Conservation (phyloP, 2,797 vertebrate genomes). For the Sebastes matsubarae region DNA sequence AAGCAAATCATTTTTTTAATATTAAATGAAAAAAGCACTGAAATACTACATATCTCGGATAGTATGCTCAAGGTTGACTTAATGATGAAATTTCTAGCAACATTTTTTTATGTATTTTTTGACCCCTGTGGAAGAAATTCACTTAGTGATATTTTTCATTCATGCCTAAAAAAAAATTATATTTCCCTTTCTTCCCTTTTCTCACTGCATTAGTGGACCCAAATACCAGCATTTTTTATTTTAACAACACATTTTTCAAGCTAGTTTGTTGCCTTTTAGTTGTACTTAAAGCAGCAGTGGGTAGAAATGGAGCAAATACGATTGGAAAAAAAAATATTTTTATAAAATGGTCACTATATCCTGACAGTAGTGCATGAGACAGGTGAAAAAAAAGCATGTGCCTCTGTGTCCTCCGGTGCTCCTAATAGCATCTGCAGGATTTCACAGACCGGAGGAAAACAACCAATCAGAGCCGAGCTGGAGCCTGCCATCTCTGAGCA, state of each 20-base stretch:
- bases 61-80: neutral
- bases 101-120: neutral
- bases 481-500: no score
- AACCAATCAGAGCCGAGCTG: no score
- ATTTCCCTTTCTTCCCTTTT: neutral
- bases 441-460: no score
- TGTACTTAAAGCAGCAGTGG: neutral
- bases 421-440: no score
- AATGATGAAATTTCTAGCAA: constrained; percentile 46
- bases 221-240: neutral
- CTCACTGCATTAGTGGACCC: neutral
- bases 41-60: constrained; percentile 7
- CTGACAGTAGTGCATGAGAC: no score
- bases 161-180: neutral
- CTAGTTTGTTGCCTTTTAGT: neutral
- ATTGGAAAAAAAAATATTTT: no score
- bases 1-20: neutral
- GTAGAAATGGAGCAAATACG: no score
- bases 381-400: no score
- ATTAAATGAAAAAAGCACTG: constrained; percentile 1
- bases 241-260: neutral
- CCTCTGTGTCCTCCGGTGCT: no score
- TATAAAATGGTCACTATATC: no score
- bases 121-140: neutral
- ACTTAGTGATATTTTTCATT: constrained; percentile 2